Conservation (phyloP, 1,140 invertebrate genomes). For the Drosophila bocqueti region DNA sequence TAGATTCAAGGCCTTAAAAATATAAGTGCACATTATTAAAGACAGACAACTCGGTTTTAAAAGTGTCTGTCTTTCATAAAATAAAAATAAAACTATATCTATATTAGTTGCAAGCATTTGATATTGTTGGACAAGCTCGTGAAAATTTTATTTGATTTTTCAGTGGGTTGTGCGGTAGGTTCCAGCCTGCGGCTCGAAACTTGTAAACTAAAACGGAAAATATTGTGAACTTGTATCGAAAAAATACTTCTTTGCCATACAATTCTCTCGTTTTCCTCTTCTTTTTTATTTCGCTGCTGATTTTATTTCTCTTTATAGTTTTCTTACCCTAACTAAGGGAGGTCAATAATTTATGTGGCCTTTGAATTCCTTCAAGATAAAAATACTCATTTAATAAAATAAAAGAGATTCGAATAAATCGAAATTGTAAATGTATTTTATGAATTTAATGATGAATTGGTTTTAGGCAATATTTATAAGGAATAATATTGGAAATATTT, state of each 20-base stretch:
- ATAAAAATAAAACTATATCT: background rate
- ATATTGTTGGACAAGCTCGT: constrained; percentile 29
- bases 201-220: constrained; percentile 78
- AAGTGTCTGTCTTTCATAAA: background rate
- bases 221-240: constrained; percentile 63
- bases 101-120: constrained; percentile 1
- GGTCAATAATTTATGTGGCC: background rate
- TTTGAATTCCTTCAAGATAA: background rate
- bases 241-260: constrained; percentile 31
- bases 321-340: background rate
- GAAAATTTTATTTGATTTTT: constrained; percentile 59
- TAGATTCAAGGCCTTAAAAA: background rate
- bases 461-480: background rate
- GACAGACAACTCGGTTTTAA: background rate
- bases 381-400: background rate
- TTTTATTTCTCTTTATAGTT: constrained; percentile 13
- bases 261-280: background rate
- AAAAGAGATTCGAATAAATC: background rate
- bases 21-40: background rate
- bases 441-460: background rate
- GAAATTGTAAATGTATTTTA: no score
- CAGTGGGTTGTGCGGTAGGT: constrained; percentile 37
- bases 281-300: constrained; percentile 14
- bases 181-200: constrained; percentile 42
- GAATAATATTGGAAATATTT: background rate